phyloP scores from a whole-genome alignment of 2,113 vertebrate species.

The Panthera tigris region DNA sequence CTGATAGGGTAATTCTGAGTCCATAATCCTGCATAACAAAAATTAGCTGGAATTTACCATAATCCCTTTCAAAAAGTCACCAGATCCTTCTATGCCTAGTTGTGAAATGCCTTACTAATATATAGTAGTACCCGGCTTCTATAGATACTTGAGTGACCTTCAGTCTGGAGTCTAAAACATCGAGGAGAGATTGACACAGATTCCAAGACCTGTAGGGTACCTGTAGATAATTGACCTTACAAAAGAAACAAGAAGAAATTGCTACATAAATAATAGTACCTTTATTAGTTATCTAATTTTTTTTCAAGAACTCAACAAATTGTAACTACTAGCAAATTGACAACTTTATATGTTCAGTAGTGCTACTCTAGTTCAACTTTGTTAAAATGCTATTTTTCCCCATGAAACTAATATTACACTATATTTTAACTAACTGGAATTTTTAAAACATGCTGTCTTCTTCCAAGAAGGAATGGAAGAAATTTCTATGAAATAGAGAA shows the following conservation, averaged over 20 bases:
- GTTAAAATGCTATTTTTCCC: background rate
- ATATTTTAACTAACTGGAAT: background rate
- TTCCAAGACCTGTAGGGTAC: background rate
- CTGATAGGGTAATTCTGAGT: background rate
- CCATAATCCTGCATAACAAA: background rate
- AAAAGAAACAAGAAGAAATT: background rate
- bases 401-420: background rate
- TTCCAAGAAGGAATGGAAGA: background rate
- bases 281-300: background rate
- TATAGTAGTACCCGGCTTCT: background rate
- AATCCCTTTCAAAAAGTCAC: background rate
- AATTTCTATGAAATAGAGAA: background rate
- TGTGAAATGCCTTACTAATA: background rate
- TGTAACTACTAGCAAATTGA: background rate
- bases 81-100: background rate
- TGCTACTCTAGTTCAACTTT: background rate
- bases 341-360: background rate
- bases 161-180: background rate
- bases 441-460: background rate
- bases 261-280: background rate
- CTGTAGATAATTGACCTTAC: background rate
- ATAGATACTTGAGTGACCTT: background rate
- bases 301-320: slow-evolving; percentile 38
- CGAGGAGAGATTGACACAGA: background rate
- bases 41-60: background rate